phyloP scores from a whole-genome alignment of 2,113 vertebrate genomes.

The Syrrhaptes paradoxus region DNA sequence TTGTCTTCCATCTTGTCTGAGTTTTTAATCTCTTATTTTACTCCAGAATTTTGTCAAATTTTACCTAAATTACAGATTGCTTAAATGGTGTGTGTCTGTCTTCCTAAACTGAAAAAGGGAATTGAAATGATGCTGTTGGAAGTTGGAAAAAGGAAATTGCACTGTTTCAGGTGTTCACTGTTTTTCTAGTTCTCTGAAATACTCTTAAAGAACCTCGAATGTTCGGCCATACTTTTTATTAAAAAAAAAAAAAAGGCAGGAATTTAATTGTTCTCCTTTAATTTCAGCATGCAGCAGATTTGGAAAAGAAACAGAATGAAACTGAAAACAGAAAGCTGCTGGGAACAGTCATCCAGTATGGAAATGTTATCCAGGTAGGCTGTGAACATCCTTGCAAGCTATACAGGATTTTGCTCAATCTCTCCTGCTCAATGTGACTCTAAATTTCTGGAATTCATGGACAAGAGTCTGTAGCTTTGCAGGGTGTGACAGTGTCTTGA shows the following conservation, averaged over 20 bases:
- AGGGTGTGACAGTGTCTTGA: background rate
- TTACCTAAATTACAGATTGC: background rate
- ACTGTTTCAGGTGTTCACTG: background rate
- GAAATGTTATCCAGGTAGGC: conserved; percentile 94
- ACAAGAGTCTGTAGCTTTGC: background rate
- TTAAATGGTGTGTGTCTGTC: background rate
- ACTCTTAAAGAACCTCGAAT: background rate
- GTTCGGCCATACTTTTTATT: background rate
- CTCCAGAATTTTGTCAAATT: background rate
- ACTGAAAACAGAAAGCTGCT: conserved; percentile 97
- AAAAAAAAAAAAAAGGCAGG: background rate
- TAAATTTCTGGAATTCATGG: fast-evolving
- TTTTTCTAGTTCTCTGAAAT: background rate
- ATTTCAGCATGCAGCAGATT: conserved; percentile 91
- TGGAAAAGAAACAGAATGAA: conserved; percentile 99
- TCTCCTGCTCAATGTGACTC: background rate
- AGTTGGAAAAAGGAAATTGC: background rate
- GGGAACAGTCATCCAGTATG: conserved; percentile 94
- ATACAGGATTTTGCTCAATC: background rate
- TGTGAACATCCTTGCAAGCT: background rate
- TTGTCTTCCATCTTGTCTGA: background rate
- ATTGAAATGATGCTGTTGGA: background rate
- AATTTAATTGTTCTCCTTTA: background rate
- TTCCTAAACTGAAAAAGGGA: background rate
- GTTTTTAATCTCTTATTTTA: background rate